Conservation (phyloP, 37 sponge, comb jelly and placozoan genomes). For the Crambe crambe region DNA sequence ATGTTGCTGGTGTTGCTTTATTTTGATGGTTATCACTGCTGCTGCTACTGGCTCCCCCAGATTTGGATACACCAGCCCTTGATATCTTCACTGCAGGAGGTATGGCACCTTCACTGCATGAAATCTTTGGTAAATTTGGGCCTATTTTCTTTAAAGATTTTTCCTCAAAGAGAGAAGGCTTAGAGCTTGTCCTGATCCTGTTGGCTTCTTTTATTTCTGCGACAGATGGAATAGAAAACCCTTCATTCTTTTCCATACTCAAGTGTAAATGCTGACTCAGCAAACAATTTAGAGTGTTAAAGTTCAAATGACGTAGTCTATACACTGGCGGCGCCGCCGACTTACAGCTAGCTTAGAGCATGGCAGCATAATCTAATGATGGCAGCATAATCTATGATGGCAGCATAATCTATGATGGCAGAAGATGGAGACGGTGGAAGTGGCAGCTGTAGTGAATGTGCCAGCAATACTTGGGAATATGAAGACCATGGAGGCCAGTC, state of each 20-base stretch:
- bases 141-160: not conserved
- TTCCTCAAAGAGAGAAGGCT: not conserved
- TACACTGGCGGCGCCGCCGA: too few species aligned
- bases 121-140: not conserved
- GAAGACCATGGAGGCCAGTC: not conserved
- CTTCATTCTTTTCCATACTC: not conserved
- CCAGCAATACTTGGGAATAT: not conserved
- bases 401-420: not conserved
- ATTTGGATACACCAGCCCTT: too few species aligned
- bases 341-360: too few species aligned
- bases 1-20: not conserved
- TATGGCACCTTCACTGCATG: not conserved
- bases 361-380: not conserved
- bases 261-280: not conserved
- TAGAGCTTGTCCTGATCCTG: not conserved
- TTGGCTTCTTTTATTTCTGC: constrained; percentile 22
- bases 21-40: not conserved
- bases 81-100: too few species aligned
- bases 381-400: not conserved
- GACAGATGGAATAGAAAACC: constrained; percentile 27
- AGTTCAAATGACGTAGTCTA: not conserved
- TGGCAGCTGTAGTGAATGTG: not conserved
- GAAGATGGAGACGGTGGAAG: not conserved
- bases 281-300: not conserved
- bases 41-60: not conserved